These are phyloP conservation scores for Pogonocichla stellata DNA, from an alignment of 2,113 vertebrate genomes.

Conservation along the genomic window DNA sequence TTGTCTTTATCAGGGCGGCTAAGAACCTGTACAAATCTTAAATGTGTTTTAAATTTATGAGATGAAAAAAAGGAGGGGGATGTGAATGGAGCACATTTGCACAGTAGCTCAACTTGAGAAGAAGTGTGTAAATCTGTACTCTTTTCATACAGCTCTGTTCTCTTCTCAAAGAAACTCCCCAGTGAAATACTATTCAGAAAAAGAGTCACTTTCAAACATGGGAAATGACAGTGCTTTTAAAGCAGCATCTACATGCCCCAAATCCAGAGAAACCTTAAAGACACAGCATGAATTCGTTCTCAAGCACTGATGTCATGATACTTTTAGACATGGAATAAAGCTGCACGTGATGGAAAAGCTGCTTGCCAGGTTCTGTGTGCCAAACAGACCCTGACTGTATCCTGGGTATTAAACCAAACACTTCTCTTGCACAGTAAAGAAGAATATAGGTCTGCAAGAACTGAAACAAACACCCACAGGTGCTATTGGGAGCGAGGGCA, in stretches of 20 bases:
- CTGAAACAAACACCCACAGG: background rate
- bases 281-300: background rate
- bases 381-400: background rate
- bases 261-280: conserved; percentile 27
- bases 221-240: conserved; percentile 19
- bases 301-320: background rate
- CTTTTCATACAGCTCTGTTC: conserved; percentile 44
- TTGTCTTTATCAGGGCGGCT: background rate
- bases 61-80: background rate
- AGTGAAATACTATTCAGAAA: conserved; percentile 37
- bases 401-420: background rate
- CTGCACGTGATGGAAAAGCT: background rate
- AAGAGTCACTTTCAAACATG: conserved; percentile 24
- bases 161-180: conserved; percentile 42
- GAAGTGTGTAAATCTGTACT: conserved; percentile 30
- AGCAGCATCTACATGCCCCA: conserved; percentile 23
- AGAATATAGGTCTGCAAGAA: background rate
- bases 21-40: background rate
- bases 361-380: background rate
- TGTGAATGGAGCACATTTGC: background rate
- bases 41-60: background rate
- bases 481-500: rapidly evolving
- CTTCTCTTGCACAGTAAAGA: background rate
- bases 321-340: background rate
- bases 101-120: conserved; percentile 18